A percentile compares a stretch with the other conserved stretches of the same genome.
Conservation (phyloP, 2,888 invertebrate species). For the Pinctada fucata region DNA sequence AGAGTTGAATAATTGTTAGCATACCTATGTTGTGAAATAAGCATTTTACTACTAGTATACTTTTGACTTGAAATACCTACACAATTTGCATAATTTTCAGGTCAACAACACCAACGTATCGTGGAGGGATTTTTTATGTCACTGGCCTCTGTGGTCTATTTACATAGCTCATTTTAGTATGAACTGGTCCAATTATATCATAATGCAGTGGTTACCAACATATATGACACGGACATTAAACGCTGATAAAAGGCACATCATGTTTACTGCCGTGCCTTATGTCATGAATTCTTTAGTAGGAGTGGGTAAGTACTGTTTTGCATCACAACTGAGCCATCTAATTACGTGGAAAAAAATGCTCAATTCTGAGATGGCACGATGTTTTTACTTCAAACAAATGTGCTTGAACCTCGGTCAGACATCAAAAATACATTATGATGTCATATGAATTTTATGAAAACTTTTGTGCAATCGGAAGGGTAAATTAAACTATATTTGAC, state of each 20-base stretch:
- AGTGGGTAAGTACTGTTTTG: slow-evolving; percentile 79
- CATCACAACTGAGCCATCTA: background rate
- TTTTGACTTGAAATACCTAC: too few relatives aligned
- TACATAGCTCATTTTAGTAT: slow-evolving; percentile 87
- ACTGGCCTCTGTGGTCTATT: slow-evolving; percentile 85
- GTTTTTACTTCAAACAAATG: too few relatives aligned
- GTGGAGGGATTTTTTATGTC: slow-evolving; percentile 83
- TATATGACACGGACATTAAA: slow-evolving; percentile 83
- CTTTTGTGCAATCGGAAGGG: too few relatives aligned
- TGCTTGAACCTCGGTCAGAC: too few relatives aligned
- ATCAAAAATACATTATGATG: too few relatives aligned
- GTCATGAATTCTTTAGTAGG: slow-evolving; percentile 85
- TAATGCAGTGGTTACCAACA: slow-evolving; percentile 89
- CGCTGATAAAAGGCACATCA: slow-evolving; percentile 84
- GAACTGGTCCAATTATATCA: slow-evolving; percentile 89
- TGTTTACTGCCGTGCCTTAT: slow-evolving; percentile 86
- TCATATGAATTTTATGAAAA: too few relatives aligned
- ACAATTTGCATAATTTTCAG: slow-evolving; percentile 69
- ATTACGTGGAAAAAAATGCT: background rate
- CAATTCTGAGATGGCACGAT: background rate
- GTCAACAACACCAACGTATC: slow-evolving; percentile 80
- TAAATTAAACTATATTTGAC: too few relatives aligned
- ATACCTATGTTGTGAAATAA: too few relatives aligned
- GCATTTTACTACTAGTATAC: too few relatives aligned
- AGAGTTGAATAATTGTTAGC: too few relatives aligned